phyloP scores from a whole-genome alignment of 2,797 vertebrate genomes.

The Leucoraja ocellata region DNA sequence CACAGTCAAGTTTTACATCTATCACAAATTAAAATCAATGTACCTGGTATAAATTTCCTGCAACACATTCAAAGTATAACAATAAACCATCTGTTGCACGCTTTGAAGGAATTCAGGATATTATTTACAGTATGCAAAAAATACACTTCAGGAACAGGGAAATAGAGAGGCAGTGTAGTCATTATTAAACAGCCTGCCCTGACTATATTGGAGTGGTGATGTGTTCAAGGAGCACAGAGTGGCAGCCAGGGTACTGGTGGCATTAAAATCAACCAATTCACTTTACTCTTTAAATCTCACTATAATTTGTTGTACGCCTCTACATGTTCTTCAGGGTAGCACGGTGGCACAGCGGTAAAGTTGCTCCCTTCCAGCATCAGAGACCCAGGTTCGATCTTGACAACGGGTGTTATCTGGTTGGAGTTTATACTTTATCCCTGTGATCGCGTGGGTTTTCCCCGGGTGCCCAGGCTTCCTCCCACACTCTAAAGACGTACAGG shows the following conservation, averaged over 20 bases:
- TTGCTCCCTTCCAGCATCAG: too few relatives aligned
- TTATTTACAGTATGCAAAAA: neutral
- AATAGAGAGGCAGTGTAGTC: neutral
- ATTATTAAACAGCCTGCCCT: neutral
- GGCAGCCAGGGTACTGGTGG: neutral
- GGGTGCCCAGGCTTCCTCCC: too few relatives aligned
- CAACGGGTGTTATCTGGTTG: too few relatives aligned
- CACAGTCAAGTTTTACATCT: neutral
- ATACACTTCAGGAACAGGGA: neutral
- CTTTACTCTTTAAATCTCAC: neutral
- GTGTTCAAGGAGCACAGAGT: too few relatives aligned
- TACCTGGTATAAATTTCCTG: neutral
- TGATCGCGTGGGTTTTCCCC: too few relatives aligned
- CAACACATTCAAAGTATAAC: neutral
- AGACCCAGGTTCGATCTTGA: too few relatives aligned
- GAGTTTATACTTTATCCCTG: too few relatives aligned
- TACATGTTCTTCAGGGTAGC: too few relatives aligned
- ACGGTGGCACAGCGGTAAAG: too few relatives aligned
- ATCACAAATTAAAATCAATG: neutral
- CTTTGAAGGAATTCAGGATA: neutral
- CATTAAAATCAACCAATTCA: neutral
- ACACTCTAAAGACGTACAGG: too few relatives aligned
- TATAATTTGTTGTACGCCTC: neutral
- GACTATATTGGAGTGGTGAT: neutral
- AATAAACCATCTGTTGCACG: neutral